These are phyloP conservation scores for Sphinx pinastri DNA, from an alignment of 2,888 invertebrate genomes.

Conservation along the genomic window DNA sequence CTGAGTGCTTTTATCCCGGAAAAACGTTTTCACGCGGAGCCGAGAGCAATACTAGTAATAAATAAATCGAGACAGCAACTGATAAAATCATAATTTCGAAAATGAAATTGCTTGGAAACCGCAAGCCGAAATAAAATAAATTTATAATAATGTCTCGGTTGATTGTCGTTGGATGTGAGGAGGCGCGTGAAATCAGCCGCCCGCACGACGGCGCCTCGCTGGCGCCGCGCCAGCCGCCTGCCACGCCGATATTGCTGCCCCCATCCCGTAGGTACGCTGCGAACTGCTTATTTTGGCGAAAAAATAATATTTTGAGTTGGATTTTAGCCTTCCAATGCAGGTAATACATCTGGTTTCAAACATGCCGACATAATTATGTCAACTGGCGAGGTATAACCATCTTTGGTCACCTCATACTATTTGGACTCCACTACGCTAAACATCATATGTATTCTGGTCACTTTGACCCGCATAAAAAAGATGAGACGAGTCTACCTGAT, in stretches of 20 bases:
- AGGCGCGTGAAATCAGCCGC: conserved; percentile 37
- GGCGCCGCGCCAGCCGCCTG: conserved; percentile 39
- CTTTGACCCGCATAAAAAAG: too few species aligned
- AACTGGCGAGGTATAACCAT: too few species aligned
- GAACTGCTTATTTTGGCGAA: too few species aligned
- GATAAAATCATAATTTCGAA: not conserved
- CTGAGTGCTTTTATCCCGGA: not conserved
- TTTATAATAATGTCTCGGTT: conserved; percentile 35
- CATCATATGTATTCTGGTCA: too few species aligned
- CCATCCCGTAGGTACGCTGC: not conserved
- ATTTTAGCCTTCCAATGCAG: too few species aligned
- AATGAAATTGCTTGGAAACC: not conserved
- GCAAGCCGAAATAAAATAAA: conserved; percentile 34
- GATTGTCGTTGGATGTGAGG: conserved; percentile 33
- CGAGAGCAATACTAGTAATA: too few species aligned
- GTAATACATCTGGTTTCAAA: too few species aligned
- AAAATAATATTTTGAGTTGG: too few species aligned
- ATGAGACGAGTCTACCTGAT: too few species aligned
- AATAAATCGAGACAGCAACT: not conserved
- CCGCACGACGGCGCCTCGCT: conserved; percentile 28
- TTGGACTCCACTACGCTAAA: too few species aligned
- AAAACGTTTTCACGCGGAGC: not conserved
- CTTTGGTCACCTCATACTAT: too few species aligned
- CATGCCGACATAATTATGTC: too few species aligned
- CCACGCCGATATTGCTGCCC: not conserved